A percentile compares a stretch with the other conserved stretches of the same genome.
Conservation (phyloP, 2,888 invertebrate species). For the Eupithecia dodoneata region DNA sequence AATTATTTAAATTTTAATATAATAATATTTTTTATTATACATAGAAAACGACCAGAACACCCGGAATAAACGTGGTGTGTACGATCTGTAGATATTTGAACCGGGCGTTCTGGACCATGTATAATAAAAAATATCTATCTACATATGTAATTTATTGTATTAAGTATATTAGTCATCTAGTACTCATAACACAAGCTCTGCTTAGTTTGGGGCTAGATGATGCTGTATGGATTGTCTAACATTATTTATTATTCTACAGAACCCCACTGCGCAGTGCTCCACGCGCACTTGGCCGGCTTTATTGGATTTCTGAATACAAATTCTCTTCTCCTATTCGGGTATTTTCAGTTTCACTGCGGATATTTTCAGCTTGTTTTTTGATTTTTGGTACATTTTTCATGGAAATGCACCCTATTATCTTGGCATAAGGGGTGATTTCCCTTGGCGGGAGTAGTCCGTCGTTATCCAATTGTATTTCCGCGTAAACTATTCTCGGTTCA, state of each 20-base stretch:
- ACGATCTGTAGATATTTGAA: no score
- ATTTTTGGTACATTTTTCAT: not conserved
- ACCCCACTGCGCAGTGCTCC: not conserved
- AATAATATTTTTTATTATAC: no score
- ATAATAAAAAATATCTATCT: no score
- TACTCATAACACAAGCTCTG: no score
- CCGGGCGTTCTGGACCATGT: no score
- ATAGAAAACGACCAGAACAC: no score
- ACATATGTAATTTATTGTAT: no score
- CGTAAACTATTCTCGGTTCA: not conserved
- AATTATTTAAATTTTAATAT: no score
- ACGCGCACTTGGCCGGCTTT: not conserved
- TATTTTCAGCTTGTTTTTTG: not conserved
- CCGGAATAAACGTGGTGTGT: no score
- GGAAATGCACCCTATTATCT: conserved; percentile 1
- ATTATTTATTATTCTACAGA: not conserved
- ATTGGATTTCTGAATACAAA: not conserved
- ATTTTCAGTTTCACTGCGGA: not conserved
- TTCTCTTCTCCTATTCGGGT: not conserved
- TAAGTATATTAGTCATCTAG: no score
- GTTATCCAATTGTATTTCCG: not conserved
- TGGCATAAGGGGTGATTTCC: not conserved
- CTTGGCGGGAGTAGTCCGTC: not conserved
- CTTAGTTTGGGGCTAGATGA: no score
- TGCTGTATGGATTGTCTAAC: no score